A percentile compares a stretch with the other conserved stretches of the same genome.
Evolutionary conservation across 1,140 invertebrate species (phyloP).

Genomic region (Manduca sexta): DNA sequence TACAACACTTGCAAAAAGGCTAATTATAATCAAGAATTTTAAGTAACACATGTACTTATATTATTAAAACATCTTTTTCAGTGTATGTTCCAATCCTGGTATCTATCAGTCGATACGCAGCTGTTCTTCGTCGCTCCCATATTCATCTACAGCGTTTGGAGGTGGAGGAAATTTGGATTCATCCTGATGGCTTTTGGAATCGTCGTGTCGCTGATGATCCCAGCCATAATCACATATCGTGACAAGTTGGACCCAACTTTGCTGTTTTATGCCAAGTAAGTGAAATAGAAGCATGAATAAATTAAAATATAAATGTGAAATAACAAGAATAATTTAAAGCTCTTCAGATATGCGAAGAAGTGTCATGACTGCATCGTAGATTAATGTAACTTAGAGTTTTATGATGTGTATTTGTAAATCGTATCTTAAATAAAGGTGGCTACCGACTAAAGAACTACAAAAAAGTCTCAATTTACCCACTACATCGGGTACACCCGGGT

Average conservation of each 20-base stretch:
- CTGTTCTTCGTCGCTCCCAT: constrained; percentile 86
- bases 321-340: too few relatives aligned
- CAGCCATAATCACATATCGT: constrained; percentile 76
- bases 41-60: background rate
- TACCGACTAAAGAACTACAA: too few relatives aligned
- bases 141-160: constrained; percentile 81
- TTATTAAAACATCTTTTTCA: constrained; percentile 52
- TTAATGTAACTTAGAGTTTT: too few relatives aligned
- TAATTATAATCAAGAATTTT: too few relatives aligned
- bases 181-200: constrained; percentile 71
- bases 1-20: too few relatives aligned
- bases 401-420: too few relatives aligned
- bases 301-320: too few relatives aligned
- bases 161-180: constrained; percentile 76
- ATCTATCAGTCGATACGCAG: constrained; percentile 90
- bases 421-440: too few relatives aligned
- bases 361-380: too few relatives aligned
- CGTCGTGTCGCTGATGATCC: constrained; percentile 75
- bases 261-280: constrained; percentile 78
- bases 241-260: constrained; percentile 78
- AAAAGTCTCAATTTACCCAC: too few relatives aligned
- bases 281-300: constrained; percentile 11
- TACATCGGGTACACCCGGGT: too few relatives aligned
- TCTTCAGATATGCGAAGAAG: too few relatives aligned
- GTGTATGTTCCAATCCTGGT: constrained; percentile 95